Percentiles rank a stretch among this genome's conserved stretches.
These are phyloP conservation scores for Myodes glareolus DNA, from an alignment of 2,113 vertebrate genomes.

Conservation along the genomic window DNA sequence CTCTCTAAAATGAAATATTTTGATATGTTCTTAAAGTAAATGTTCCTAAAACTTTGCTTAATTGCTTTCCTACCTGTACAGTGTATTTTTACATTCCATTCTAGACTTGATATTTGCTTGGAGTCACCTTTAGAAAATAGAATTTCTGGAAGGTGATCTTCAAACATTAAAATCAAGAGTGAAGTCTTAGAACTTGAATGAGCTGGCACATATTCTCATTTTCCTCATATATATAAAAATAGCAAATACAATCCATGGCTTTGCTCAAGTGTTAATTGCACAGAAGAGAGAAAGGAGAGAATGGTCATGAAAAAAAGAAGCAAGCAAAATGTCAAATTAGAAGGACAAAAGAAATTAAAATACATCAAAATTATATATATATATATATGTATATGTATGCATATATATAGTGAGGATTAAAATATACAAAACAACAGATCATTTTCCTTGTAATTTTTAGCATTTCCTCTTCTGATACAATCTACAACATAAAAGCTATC, in stretches of 20 bases:
- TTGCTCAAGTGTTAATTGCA: slow-evolving; percentile 64
- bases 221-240: slow-evolving; percentile 35
- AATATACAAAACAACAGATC: slow-evolving; percentile 14
- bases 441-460: slow-evolving; percentile 36
- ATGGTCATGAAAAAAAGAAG: neutral
- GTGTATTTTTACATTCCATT: neutral
- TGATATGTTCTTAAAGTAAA: slow-evolving; percentile 36
- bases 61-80: neutral
- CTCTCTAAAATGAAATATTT: slow-evolving; percentile 36
- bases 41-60: neutral
- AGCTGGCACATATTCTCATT: slow-evolving; percentile 48
- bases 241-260: neutral
- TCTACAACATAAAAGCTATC: slow-evolving; percentile 4
- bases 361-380: slow-evolving; percentile 13
- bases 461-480: slow-evolving; percentile 44
- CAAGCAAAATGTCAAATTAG: slow-evolving; percentile 44
- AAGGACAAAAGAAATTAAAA: slow-evolving; percentile 40
- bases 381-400: neutral
- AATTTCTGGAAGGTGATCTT: slow-evolving; percentile 25
- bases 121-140: slow-evolving; percentile 36
- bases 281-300: neutral
- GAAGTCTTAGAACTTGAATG: slow-evolving; percentile 46
- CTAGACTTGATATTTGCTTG: slow-evolving; percentile 30
- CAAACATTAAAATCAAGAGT: slow-evolving; percentile 36
- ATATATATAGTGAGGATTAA: slow-evolving; percentile 45